Base-by-base conservation (phyloP, 92 coral and sea anemone species). In the Zoanthus gigantus region DNA sequence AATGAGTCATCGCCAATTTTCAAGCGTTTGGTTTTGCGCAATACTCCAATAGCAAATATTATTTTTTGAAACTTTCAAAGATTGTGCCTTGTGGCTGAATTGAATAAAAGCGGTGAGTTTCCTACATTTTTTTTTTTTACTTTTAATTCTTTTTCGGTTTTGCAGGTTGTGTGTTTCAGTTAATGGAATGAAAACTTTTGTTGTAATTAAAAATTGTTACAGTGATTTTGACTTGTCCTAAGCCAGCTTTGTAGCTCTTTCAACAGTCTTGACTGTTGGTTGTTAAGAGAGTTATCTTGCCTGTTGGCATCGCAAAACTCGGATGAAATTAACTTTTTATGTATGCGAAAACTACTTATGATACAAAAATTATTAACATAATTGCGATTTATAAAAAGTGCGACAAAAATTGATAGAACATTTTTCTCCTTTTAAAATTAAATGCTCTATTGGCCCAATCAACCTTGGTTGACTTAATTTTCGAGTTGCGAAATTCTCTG, bases 111-210 rank as follows among this genome's bases (percentile, higher is more conserved):
- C 65, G 4, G 7, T 12, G 6, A 2, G 65, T 11, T 58, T 10
- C n/a, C 7, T 14, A 5, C 15, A 5, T 15, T 58, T 58, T 58
- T 14, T 16, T 12, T 58, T 58, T 14, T 16, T 12, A 46, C 30
- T 8, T n/a, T 48, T 34, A 10, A 14, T 77, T 77, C 47, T 54
- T 77, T 75, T 13, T 6, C 13, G 8, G 54, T 52, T 77, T 54
- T 31, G 46, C 82, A 54, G 82, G 66, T 77, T 77, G 82, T 6
- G 67, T 45, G 30, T 54, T 77, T 77, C 17, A 9, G n/a, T 1
- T 13, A 75, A 7, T 45, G 0, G 23, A 44, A 45, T 17, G 29
- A 63, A 63, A 63, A 42, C 16, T n/a, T 44, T 10, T 71, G 74
- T 23, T 63, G 69, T n/a, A 7, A 9, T 63, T 6, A 2, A 16